Evolutionary conservation across 2,888 invertebrate genomes (phyloP).

Genomic region (Metacarcinus magister): DNA sequence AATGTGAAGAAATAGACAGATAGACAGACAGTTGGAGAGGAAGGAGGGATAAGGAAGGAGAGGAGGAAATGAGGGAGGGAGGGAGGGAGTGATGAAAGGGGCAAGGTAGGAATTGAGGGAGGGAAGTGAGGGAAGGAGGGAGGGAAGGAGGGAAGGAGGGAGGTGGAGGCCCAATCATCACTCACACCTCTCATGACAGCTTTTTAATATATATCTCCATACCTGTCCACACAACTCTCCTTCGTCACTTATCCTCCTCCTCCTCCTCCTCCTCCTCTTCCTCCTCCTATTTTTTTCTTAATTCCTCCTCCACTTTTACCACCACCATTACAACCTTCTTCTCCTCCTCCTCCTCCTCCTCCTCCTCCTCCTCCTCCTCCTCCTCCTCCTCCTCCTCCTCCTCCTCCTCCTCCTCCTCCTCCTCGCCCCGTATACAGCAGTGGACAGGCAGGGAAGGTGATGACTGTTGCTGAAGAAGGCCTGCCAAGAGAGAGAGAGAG

Average conservation of each 20-base stretch:
- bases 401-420: not conserved
- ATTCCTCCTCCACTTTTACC: not conserved
- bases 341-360: not conserved
- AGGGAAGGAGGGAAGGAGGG: not conserved
- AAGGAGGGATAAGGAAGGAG: not conserved
- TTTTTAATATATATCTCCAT: slow-evolving; percentile 1
- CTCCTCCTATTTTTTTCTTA: not conserved
- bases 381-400: not conserved
- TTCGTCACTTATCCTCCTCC: not conserved
- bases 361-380: not conserved
- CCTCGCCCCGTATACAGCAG: not conserved
- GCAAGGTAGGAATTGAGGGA: not conserved
- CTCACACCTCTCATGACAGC: not conserved
- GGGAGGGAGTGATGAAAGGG: not conserved
- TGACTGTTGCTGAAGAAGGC: not conserved
- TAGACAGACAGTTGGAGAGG: not conserved
- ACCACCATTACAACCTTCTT: not conserved
- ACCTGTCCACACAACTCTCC: not conserved
- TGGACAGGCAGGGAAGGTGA: not conserved
- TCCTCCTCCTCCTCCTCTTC: not conserved
- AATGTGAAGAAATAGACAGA: not conserved
- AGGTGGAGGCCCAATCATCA: not conserved
- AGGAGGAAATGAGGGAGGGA: not conserved
- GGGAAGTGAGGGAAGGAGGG: not conserved
- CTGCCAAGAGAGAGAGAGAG: not conserved